Evolutionary conservation across 2,797 vertebrate species (phyloP), one percentile per base, ranked within the genome.

Genomic region (Lindbergichthys nudifrons): DNA sequence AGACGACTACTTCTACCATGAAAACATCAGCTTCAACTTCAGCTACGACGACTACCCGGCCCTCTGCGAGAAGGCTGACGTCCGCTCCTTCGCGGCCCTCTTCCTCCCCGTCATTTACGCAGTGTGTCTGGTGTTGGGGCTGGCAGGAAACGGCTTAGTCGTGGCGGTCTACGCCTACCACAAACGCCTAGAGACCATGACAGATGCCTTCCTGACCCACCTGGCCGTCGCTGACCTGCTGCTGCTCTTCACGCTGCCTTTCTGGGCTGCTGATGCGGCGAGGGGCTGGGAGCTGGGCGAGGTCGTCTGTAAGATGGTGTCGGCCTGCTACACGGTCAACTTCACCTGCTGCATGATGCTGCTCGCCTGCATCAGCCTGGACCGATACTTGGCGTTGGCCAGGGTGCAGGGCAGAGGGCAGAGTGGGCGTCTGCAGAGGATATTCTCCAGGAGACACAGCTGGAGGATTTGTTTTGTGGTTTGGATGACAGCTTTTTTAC

Each of bases 301-400:
- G 3, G 4, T 59, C 0, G 84, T 96, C 84, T 99, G 98, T 79
- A 98, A 97, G 90, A 76, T 96, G 0, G 88, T 96, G 16, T 96
- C 96, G 0, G 94, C 95, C 14, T 90, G 96, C 67, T 98, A 97
- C 79, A 96, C 95, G 0, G 89, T 95, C 61, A 99, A 97, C 88
- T 99, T 99, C 89, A 96, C 95, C 69, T 96, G 96, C 39, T 95
- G 97, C 81, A 99, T 98, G 97, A 90, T 97, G 83, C 94, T 99
- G 65, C 89, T 99, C 89, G 97, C 97, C 43, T 97, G 96, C 64
- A 96, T 99, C 88, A 98, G 98, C 5, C 57, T 98, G 70, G 97
- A 99, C 32, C 95, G 97, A 23, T 96, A 96, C 48, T 80, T 92
- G 42, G 94, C 96, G 30, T 88, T 63, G 80, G 88, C 51, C 62